phyloP scores from a whole-genome alignment of 2,113 vertebrate species.

The Bos taurus region ARS-UCD2.0 NC_037335.1:88477001-88477500 shows the following conservation, averaged over 20 bases:
- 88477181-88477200: not conserved
- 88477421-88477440: not conserved
- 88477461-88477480: not conserved
- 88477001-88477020: not conserved
- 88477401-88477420: not conserved
- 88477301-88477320: rapidly evolving
- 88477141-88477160: not conserved
- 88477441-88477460: not conserved
- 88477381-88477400: not conserved
- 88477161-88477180: not conserved
- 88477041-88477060: not conserved
- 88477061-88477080: not conserved
- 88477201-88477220: not conserved
- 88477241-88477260: not conserved
- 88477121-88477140: not conserved
- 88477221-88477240: not conserved
- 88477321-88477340: not conserved
- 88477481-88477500: not conserved
- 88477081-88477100: not conserved
- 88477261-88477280: not conserved
- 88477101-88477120: not conserved
- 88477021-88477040: not conserved
- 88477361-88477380: too few relatives aligned
- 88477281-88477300: not conserved
- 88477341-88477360: rapidly evolving